Conservation (phyloP, 2,113 vertebrate genomes). For the Oncorhynchus masou region DNA sequence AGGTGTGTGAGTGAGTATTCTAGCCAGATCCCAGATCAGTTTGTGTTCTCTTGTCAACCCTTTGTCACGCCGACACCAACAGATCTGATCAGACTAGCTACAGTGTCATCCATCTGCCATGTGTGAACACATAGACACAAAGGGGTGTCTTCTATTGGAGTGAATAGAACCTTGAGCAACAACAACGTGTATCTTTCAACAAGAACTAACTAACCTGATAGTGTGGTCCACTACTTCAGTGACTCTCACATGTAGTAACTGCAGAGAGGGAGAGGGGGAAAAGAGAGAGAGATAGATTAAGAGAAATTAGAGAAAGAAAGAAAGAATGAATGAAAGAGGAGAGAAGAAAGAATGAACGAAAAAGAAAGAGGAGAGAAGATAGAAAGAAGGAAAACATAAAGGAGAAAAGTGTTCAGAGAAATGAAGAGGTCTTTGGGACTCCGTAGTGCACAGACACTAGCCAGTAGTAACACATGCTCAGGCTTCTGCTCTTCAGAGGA, state of each 20-base stretch:
- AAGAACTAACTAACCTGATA: neutral
- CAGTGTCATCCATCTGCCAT: no score
- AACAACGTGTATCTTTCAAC: neutral
- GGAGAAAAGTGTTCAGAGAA: neutral
- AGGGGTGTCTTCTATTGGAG: neutral
- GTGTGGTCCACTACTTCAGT: neutral
- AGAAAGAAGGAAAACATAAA: neutral
- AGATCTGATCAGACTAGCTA: no score
- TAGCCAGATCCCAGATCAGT: no score
- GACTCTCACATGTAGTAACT: neutral
- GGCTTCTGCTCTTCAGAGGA: slow-evolving; percentile 47
- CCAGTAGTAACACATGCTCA: slow-evolving; percentile 49
- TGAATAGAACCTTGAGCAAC: neutral
- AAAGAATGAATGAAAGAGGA: neutral
- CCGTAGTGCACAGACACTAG: slow-evolving; percentile 6
- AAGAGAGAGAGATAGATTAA: neutral
- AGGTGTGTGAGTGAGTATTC: no score
- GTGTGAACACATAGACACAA: no score
- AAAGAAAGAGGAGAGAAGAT: neutral
- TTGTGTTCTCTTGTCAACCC: no score
- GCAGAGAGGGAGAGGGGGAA: neutral
- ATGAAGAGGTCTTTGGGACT: neutral
- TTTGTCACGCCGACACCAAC: no score
- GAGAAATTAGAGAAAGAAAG: neutral
- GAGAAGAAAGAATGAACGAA: no score